Percentiles rank a stretch among this genome's conserved stretches.
phyloP scores from a whole-genome alignment of 2,888 invertebrate genomes.

The Sinodicranocentrus sp. region DNA sequence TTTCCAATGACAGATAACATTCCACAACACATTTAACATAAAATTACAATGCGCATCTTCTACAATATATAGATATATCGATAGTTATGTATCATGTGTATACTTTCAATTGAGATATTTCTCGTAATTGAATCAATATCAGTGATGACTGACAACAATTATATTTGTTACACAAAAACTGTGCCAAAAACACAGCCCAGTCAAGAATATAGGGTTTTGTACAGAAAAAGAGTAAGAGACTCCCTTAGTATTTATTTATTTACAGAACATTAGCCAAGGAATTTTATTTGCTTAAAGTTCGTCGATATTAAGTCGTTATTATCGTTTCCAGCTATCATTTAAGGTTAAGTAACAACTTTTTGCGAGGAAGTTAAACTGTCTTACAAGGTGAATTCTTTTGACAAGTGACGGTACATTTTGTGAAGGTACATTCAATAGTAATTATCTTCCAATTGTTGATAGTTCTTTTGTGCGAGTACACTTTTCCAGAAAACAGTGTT shows the following conservation, averaged over 20 bases:
- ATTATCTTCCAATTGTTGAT: too few species aligned
- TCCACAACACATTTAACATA: slow-evolving; percentile 54
- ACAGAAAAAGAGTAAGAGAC: slow-evolving; percentile 69
- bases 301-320: not conserved
- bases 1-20: slow-evolving; percentile 56
- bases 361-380: slow-evolving; percentile 10
- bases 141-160: slow-evolving; percentile 35
- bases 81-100: not conserved
- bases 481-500: too few species aligned
- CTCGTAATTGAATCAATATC: slow-evolving; percentile 44
- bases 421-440: too few species aligned
- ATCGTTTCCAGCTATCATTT: not conserved
- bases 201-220: slow-evolving; percentile 66
- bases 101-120: slow-evolving; percentile 16
- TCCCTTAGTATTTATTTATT: slow-evolving; percentile 41
- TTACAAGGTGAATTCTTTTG: slow-evolving; percentile 8
- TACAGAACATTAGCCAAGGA: slow-evolving; percentile 62
- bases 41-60: slow-evolving; percentile 58
- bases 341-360: not conserved
- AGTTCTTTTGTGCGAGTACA: too few species aligned
- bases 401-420: too few species aligned
- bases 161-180: slow-evolving; percentile 56
- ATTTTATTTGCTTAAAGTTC: not conserved
- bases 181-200: slow-evolving; percentile 65
- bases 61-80: slow-evolving; percentile 22